Conservation (phyloP, 2,797 vertebrate genomes). For the Sebastes baramenuke region DNA sequence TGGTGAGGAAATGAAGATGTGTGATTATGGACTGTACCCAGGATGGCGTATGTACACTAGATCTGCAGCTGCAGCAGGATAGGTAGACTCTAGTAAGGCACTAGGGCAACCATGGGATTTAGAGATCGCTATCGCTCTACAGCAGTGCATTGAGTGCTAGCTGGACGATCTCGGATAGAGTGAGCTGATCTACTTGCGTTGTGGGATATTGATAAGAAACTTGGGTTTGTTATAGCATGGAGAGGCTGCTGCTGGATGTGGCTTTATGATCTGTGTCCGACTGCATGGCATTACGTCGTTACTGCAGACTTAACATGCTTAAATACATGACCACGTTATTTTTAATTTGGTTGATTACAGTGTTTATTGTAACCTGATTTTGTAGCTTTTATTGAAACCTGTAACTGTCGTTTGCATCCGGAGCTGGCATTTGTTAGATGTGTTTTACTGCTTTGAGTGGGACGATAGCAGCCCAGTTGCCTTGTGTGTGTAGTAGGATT, state of each 20-base stretch:
- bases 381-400: constrained; percentile 1
- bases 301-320: constrained; percentile 23
- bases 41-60: constrained; percentile 65
- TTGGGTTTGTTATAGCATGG: constrained; percentile 27
- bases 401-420: constrained; percentile 26
- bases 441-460: constrained; percentile 36
- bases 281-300: constrained; percentile 41
- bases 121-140: constrained; percentile 35
- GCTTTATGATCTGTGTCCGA: constrained; percentile 10
- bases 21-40: constrained; percentile 64
- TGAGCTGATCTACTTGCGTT: constrained; percentile 26
- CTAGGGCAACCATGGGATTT: constrained; percentile 52
- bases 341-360: constrained; percentile 2
- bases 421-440: constrained; percentile 26
- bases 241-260: constrained; percentile 25
- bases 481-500: constrained; percentile 40
- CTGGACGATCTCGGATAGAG: constrained; percentile 32
- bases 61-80: constrained; percentile 59
- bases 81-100: constrained; percentile 48
- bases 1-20: constrained; percentile 69
- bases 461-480: constrained; percentile 22
- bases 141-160: constrained; percentile 57
- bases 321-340: constrained; percentile 1
- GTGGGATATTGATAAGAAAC: constrained; percentile 37
- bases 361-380: constrained; percentile 29